Conservation (phyloP, 2,797 vertebrate genomes). For the Astyanax mexicanus region DNA sequence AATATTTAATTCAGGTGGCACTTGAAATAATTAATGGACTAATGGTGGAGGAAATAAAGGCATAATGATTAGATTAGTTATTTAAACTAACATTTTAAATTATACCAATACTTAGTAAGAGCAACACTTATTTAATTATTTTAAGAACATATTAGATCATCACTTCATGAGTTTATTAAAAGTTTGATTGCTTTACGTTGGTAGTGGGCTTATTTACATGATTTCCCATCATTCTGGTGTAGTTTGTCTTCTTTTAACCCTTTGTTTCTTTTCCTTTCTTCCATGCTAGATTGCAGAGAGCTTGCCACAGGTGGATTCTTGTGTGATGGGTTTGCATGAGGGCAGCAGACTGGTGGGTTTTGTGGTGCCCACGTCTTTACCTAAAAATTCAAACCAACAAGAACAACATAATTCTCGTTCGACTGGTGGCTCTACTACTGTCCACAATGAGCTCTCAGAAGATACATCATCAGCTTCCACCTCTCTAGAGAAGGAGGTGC, state of each 20-base stretch:
- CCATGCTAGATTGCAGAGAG: conserved; percentile 72
- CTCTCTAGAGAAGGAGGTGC: conserved; percentile 66
- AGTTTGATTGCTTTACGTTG: not conserved
- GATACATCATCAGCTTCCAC: conserved; percentile 8
- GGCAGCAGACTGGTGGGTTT: conserved; percentile 86
- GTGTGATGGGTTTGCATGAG: conserved; percentile 81
- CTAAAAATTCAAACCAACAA: not conserved
- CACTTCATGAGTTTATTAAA: no score
- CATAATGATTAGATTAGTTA: not conserved
- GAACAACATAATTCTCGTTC: conserved; percentile 8
- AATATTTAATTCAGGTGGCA: not conserved
- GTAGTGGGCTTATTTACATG: not conserved
- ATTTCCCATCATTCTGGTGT: not conserved
- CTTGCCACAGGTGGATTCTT: conserved; percentile 84
- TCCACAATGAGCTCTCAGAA: conserved; percentile 9
- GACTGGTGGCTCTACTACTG: conserved; percentile 10
- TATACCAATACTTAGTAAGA: not conserved
- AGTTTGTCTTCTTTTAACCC: not conserved
- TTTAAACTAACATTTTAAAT: not conserved
- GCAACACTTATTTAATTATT: not conserved
- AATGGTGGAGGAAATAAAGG: not conserved
- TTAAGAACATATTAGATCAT: not conserved
- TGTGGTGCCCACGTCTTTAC: conserved; percentile 69
- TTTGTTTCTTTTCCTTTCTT: not conserved
- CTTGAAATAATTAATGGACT: no score